phyloP scores from a whole-genome alignment of 1,140 invertebrate genomes.

The Anoplophora glabripennis region DNA sequence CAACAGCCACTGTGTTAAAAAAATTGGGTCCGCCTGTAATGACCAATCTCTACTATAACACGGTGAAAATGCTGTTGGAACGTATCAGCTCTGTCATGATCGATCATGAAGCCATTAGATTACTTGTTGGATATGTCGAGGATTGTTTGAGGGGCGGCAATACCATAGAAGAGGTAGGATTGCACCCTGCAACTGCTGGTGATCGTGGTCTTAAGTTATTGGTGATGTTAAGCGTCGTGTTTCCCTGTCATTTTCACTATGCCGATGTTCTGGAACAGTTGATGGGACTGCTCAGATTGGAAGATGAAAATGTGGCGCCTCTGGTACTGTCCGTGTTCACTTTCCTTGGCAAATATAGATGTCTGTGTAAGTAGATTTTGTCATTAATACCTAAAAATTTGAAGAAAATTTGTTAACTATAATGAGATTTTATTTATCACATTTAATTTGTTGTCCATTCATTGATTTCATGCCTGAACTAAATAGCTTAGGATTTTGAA shows the following conservation, averaged over 20 bases:
- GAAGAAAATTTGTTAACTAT: too few species aligned
- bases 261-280: conserved; percentile 79
- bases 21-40: conserved; percentile 90
- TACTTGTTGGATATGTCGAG: conserved; percentile 68
- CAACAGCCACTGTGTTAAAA: conserved; percentile 80
- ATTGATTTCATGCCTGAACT: too few species aligned
- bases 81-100: conserved; percentile 94
- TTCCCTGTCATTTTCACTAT: conserved; percentile 88
- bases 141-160: conserved; percentile 68
- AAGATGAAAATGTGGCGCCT: conserved; percentile 81
- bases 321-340: conserved; percentile 79
- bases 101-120: conserved; percentile 78
- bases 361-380: conserved; percentile 61
- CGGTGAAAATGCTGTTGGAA: conserved; percentile 88
- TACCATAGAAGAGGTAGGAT: conserved; percentile 70
- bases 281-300: conserved; percentile 71
- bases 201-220: conserved; percentile 80
- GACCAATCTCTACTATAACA: conserved; percentile 94
- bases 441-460: too few species aligned
- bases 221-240: conserved; percentile 83
- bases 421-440: too few species aligned
- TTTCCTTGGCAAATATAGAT: conserved; percentile 83
- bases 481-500: too few species aligned
- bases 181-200: conserved; percentile 75
- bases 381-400: too few species aligned